Conservation (phyloP, 2,888 invertebrate species). For the Chesias legatella region DNA sequence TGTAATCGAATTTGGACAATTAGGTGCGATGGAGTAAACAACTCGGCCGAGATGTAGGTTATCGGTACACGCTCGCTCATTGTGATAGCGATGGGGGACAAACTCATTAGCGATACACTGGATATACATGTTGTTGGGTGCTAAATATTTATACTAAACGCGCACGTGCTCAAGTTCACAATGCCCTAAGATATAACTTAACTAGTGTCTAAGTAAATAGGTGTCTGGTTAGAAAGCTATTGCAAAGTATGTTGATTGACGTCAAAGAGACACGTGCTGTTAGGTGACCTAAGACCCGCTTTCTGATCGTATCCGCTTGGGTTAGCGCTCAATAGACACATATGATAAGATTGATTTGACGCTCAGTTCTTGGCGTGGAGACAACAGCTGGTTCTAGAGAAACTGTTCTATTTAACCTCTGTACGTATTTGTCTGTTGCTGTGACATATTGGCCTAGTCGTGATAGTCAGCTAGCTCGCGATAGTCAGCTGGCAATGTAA, state of each 20-base stretch:
- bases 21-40: conserved; percentile 56
- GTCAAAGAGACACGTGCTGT: conserved; percentile 56
- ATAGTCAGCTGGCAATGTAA: conserved; percentile 8
- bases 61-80: conserved; percentile 42
- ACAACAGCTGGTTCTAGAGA: conserved; percentile 31
- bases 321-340: conserved; percentile 32
- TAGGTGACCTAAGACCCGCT: conserved; percentile 58
- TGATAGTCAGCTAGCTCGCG: too few relatives aligned
- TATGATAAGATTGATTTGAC: conserved; percentile 45
- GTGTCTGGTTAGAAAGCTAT: conserved; percentile 46
- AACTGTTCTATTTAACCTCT: conserved; percentile 34
- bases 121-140: conserved; percentile 42
- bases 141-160: conserved; percentile 35
- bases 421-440: conserved; percentile 19
- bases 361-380: conserved; percentile 28
- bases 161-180: conserved; percentile 28
- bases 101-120: conserved; percentile 41
- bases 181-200: conserved; percentile 20
- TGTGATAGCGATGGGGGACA: conserved; percentile 39
- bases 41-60: conserved; percentile 57
- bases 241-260: conserved; percentile 49
- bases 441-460: conserved; percentile 18
- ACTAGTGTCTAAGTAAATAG: conserved; percentile 28
- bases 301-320: conserved; percentile 44
- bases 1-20: conserved; percentile 59